Base-by-base conservation (phyloP, 1,140 invertebrate species). In the Drusus annulatus region DNA sequence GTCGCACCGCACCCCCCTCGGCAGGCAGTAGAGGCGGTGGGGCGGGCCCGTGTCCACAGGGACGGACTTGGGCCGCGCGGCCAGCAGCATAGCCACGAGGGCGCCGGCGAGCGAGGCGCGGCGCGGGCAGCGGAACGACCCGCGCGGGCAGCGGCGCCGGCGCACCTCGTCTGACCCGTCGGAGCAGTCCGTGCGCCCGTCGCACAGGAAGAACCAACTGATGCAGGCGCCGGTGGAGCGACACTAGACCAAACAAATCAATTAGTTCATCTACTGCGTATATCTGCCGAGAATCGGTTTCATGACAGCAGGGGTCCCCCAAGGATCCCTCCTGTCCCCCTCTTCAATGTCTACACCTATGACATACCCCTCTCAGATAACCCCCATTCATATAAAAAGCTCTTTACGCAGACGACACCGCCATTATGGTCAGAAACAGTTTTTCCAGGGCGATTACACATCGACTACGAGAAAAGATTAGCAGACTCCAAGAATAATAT, bases 191-290 rank as follows among this genome's bases (percentile, higher is more conserved):
- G 92, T 91, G 81, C 95, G 92, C n/a, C 96, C 96, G 87, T 98
- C 97, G 88, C 98, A 99, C 0, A 97, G 94, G 89, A 97, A 98
- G 88, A 95, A 96, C 92, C 94, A 95, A 84, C 94, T 95, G 84
- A 98, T 97, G 87, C 97, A 98, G 2, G 92, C 90, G 0, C 96
- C 96, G 76, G 94, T 94, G 78, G 92, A 93, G 68, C 95, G 92
- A 84, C 95, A 96, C 92, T 96, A 89, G 77, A 90, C 85, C 45
- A 36, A 36, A 36, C 31, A 36, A 36, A 28, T 28, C 6, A 28
- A 3, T n/a, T n/a, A n/a, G n/a, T n/a, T n/a, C n/a, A n/a, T n/a
- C n/a, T n/a, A n/a, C n/a, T n/a, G n/a, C n/a, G n/a, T n/a, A n/a
- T n/a, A n/a, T 28, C 25, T 28, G 2, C 5, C 25, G 5, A 28